Base-by-base conservation (phyloP, 2,113 vertebrate species). In the Stigmatopora argus region DNA sequence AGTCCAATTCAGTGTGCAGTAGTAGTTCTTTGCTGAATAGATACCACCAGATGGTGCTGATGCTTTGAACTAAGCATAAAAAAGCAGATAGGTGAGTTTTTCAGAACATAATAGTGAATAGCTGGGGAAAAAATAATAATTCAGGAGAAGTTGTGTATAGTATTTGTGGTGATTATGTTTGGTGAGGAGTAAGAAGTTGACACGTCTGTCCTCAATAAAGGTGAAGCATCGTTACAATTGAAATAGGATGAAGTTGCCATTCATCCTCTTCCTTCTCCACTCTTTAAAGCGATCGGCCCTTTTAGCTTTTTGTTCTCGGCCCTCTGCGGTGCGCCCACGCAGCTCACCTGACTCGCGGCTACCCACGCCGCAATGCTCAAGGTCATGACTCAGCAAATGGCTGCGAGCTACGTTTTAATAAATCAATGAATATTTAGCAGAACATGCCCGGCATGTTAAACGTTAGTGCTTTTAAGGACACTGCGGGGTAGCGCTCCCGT, bases 361-460 rank as follows among this genome's bases (percentile, higher is more conserved):
- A 72, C 80, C 68, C 75, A 78, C 69, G 52, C 51, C 69, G 17
- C 77, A 62, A 65, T 66, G 81, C 70, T 72, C 80, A 88, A 90
- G 88, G 89, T 90, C 88, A 75, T 81, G 75, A 83, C 85, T 88
- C 83, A 4, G 38, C 78, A 83, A 83, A 83, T 64, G 73, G 83
- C 85, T 89, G 72, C 63, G 71, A 87, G 86, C 85, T 74, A 82
- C 63, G 58, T 89, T 90, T 88, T 83, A 90, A 90, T 89, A 89
- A 88, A 89, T 85, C 89, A 83, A 87, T 91, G 85, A 90, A 90
- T 90, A 90, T 90, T 90, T 87, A 90, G 86, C 75, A 78, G 76
- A 70, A 78, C 45, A 31, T 11, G 35, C 69, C 71, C 66, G 3
- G 69, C 69, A 70, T 77, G 67, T 71, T 65, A 82, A 87, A 86